phyloP scores from a whole-genome alignment of 1,140 invertebrate genomes.

The Limonius californicus region DNA sequence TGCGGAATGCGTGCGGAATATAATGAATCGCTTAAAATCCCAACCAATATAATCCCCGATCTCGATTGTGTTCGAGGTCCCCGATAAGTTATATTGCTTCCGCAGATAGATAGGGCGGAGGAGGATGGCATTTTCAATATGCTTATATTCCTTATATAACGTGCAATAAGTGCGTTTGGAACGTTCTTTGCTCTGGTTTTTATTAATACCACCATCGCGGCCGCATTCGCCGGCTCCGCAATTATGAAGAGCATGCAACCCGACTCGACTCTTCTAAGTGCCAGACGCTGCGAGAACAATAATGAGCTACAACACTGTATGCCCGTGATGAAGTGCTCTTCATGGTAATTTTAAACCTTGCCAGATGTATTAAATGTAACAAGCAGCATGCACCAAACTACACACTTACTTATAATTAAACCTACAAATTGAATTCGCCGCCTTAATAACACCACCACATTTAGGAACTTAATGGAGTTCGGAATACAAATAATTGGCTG shows the following conservation, averaged over 20 bases:
- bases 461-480: background rate
- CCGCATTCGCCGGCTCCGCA: slow-evolving; percentile 5
- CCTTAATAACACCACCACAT: slow-evolving; percentile 4
- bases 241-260: slow-evolving; percentile 17
- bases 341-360: slow-evolving; percentile 14
- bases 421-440: slow-evolving; percentile 12
- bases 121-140: slow-evolving; percentile 33
- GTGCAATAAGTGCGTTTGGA: slow-evolving; percentile 32
- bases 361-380: slow-evolving; percentile 12
- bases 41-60: slow-evolving; percentile 14
- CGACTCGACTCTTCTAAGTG: background rate
- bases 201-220: slow-evolving; percentile 23
- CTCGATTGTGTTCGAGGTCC: slow-evolving; percentile 7
- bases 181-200: slow-evolving; percentile 27
- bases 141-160: slow-evolving; percentile 34
- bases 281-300: slow-evolving; percentile 8
- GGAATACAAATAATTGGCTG: slow-evolving; percentile 11
- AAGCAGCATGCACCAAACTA: slow-evolving; percentile 13
- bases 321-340: slow-evolving; percentile 13
- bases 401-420: slow-evolving; percentile 15
- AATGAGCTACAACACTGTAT: slow-evolving; percentile 11
- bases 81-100: slow-evolving; percentile 27
- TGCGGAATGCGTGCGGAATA: slow-evolving; percentile 21
- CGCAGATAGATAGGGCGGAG: slow-evolving; percentile 17
- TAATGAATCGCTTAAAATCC: slow-evolving; percentile 27